These are phyloP conservation scores for Ormyrus pomaceus DNA, from an alignment of 2,888 invertebrate genomes.

Conservation along the genomic window DNA sequence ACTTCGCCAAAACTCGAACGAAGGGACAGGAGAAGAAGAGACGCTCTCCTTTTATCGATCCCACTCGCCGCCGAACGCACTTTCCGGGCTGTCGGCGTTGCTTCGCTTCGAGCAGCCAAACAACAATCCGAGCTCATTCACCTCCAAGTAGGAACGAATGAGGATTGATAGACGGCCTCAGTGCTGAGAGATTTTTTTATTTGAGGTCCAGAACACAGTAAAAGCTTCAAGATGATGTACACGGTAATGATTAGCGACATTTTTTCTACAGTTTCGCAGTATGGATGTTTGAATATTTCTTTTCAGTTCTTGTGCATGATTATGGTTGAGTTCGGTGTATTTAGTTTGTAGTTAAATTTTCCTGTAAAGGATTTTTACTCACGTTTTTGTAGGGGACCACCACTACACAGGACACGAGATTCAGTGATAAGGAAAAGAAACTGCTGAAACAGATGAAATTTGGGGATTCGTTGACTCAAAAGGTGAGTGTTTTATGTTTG, in stretches of 20 bases:
- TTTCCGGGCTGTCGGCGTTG: conserved; percentile 1
- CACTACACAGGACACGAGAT: conserved; percentile 99
- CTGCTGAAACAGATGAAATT: conserved; percentile 99
- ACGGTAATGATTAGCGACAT: conserved; percentile 72
- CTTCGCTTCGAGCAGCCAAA: conserved; percentile 7
- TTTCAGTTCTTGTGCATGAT: not conserved
- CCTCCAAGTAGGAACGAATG: not conserved
- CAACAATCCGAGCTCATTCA: conserved; percentile 1
- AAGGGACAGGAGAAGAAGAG: too few species aligned
- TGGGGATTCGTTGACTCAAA: conserved; percentile 93
- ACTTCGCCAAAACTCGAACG: too few species aligned
- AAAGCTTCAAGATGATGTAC: conserved; percentile 76
- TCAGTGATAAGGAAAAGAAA: conserved; percentile 99
- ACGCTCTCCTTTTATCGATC: conserved; percentile 40
- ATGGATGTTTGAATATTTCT: not conserved
- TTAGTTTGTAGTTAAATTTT: conserved; percentile 31
- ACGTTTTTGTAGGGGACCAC: conserved; percentile 90
- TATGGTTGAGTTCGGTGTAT: not conserved
- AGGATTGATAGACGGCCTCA: not conserved
- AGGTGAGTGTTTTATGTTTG: conserved; percentile 78
- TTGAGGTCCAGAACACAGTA: not conserved
- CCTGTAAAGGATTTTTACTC: conserved; percentile 56
- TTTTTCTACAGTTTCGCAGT: not conserved
- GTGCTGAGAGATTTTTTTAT: not conserved
- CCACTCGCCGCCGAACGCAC: conserved; percentile 1